Evolutionary conservation across 2,113 vertebrate species (phyloP).

Genomic region (Salminus brasiliensis): DNA sequence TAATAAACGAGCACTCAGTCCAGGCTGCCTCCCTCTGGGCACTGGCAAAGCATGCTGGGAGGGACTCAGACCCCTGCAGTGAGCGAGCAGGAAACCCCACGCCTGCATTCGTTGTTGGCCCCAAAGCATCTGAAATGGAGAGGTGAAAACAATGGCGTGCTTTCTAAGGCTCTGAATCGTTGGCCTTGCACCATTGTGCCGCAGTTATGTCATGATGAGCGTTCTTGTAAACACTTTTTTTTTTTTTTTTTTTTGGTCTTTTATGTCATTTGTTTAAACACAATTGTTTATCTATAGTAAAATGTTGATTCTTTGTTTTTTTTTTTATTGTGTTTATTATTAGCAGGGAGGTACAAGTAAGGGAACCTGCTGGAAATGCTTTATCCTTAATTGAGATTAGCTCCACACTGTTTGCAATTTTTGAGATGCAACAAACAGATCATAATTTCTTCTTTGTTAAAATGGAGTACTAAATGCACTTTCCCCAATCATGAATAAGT

Average conservation of each 20-base stretch:
- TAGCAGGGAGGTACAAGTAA: neutral
- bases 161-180: slow-evolving; percentile 44
- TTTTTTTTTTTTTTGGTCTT: neutral
- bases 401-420: too few species aligned
- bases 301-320: neutral
- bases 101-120: slow-evolving; percentile 13
- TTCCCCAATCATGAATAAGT: neutral
- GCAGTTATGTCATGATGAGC: slow-evolving; percentile 45
- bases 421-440: neutral
- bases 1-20: slow-evolving; percentile 56
- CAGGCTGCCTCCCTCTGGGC: slow-evolving; percentile 62
- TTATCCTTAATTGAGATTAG: too few species aligned
- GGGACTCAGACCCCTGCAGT: slow-evolving; percentile 57
- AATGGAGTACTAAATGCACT: neutral
- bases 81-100: slow-evolving; percentile 58
- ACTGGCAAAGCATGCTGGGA: slow-evolving; percentile 69
- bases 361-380: too few species aligned
- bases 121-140: slow-evolving; percentile 28
- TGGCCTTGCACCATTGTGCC: slow-evolving; percentile 20
- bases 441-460: neutral
- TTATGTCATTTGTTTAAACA: neutral
- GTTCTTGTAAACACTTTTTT: slow-evolving; percentile 40
- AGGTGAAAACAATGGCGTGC: slow-evolving; percentile 50
- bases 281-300: neutral
- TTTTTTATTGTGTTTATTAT: neutral